Base-by-base conservation (phyloP, 2,113 vertebrate species). In the Mormyrus iriodes region DNA sequence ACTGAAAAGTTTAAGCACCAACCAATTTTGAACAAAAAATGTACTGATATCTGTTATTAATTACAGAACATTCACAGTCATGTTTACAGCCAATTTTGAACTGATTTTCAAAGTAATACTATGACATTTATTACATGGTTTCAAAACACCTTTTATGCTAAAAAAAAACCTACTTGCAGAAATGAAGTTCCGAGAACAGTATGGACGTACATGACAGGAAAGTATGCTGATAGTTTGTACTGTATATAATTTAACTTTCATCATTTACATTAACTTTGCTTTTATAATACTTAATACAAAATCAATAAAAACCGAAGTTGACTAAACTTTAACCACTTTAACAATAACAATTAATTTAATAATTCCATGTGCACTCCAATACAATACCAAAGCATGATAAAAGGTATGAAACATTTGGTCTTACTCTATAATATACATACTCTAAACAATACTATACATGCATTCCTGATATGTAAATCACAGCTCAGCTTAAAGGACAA, bases 11-110 rank as follows among this genome's bases (percentile, higher is more conserved):
- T 79, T 79, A 79, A 79, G 73, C 31, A 79, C 73, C 73, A 79
- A 79, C 31, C 12, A 79, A 79, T 42, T 39, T 42, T 79, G 35
- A 79, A 79, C 73, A 79, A 6, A 39, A 55, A 96, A 96, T 91
- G 93, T 95, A 94, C 95, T 93, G 94, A 93, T 94, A 95, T 90
- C 93, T 94, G 92, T 95, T 94, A 88, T 61, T n/a, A 88, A 93
- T 96, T 44, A 95, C 96, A 96, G 94, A 90, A 95, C 95, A 97
- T 93, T 93, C 94, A 94, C 95, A 95, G 94, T 91, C 94, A 94
- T 98, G 97, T 96, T 95, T 97, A 98, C 96, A 98, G 93, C 94
- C 94, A 61, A 88, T 96, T 95, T 96, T 97, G 97, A 98, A 97
- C 91, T 93, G 94, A 96, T 93, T 95, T 93, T 95, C 95, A 97